Percentiles rank a stretch among this genome's conserved stretches.
phyloP scores from a whole-genome alignment of 2,113 vertebrate species.

The Gorsachius goisagi region DNA sequence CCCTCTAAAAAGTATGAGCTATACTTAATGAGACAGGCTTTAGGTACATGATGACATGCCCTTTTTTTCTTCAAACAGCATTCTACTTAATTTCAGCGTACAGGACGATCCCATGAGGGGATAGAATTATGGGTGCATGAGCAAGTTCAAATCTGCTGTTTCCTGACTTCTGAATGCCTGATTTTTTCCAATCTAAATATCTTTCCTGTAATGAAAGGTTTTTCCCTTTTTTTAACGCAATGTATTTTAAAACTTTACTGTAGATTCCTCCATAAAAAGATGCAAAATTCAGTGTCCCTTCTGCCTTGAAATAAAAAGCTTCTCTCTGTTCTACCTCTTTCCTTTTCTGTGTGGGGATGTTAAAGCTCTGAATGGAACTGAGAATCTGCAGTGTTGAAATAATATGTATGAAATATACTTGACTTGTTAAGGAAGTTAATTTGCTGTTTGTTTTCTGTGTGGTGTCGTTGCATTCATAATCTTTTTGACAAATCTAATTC shows the following conservation, averaged over 20 bases:
- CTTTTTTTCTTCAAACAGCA: background rate
- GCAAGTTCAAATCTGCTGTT: background rate
- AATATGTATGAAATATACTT: background rate
- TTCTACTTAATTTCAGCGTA: background rate
- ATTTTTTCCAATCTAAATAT: background rate
- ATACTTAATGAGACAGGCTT: background rate
- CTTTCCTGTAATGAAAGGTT: background rate
- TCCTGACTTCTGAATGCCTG: background rate
- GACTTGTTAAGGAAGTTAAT: background rate
- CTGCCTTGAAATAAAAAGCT: background rate
- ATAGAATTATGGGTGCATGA: conserved; percentile 12
- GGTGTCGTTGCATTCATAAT: background rate
- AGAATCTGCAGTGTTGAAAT: background rate
- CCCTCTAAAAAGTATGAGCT: background rate
- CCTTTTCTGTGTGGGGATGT: background rate
- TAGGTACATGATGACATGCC: background rate
- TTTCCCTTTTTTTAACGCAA: background rate
- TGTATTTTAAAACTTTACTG: background rate
- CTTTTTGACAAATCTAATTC: background rate
- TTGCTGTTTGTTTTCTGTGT: background rate
- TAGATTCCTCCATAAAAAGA: background rate
- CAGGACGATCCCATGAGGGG: background rate
- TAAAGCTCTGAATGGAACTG: background rate
- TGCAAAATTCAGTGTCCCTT: background rate
- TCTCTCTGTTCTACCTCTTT: background rate